Base-by-base conservation (phyloP, 2,888 invertebrate species). In the Ochlodes sylvanus region DNA sequence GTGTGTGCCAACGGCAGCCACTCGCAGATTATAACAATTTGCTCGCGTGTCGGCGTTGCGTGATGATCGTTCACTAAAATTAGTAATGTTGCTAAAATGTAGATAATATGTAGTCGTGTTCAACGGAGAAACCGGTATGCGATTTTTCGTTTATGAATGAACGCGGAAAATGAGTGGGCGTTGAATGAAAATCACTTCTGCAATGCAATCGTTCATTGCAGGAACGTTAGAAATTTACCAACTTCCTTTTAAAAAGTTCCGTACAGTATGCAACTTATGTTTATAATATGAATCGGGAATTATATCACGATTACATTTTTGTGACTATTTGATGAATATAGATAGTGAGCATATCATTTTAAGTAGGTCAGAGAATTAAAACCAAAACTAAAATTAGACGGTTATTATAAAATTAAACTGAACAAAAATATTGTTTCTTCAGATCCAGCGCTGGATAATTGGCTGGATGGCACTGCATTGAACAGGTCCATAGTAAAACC, bases 121-220 rank as follows among this genome's bases (percentile, higher is more conserved):
- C 17, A 19, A 27, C 41, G 58, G 65, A 27, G 65, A 66, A 66
- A 66, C 58, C 65, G 32, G 42, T 52, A 47, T 17, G 57, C 42
- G 9, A 32, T 66, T 58, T 66, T 66, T 27, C 38, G 12, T 41
- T 64, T 17, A 64, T 58, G 41, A 65, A 65, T 65, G 65, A 65
- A 65, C 57, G 58, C 65, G 64, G 64, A 65, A 65, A 65, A 57
- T 52, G 7, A 27, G 21, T 21, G 9, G 9, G 27, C 14, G 42
- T 50, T 57, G 27, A 64, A 44, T 57, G 57, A 58, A 64, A 50
- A 52, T 44, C n/a, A 44, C 15, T 14, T 27, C n/a, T 58, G 58
- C 42, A 21, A 19, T 58, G 58, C 42, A 21, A 19, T 9, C 17
- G 2, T 21, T n/a, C 5, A 60, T 27, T 60, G 60, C 21, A 58